Conservation (phyloP, 2,797 vertebrate genomes). For the Microctenopoma lineatum region DNA sequence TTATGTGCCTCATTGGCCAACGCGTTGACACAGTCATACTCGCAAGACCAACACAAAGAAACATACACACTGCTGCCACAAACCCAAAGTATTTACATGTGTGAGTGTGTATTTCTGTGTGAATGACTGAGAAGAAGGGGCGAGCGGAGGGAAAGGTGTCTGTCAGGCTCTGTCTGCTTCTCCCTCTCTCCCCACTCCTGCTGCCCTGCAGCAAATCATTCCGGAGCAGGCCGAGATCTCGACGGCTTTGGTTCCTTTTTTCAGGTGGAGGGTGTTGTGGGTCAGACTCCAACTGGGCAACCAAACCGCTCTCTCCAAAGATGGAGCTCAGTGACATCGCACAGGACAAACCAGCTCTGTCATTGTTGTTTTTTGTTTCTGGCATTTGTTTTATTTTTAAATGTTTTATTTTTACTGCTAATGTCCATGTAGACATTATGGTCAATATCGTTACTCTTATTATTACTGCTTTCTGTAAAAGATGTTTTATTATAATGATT, state of each 20-base stretch:
- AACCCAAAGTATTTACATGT: constrained; percentile 84
- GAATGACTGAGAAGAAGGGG: constrained; percentile 23
- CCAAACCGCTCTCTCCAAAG: constrained; percentile 64
- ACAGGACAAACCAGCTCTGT: constrained; percentile 82
- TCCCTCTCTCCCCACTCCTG: constrained; percentile 31
- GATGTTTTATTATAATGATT: constrained; percentile 81
- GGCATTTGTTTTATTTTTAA: constrained; percentile 39
- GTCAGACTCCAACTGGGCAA: constrained; percentile 56
- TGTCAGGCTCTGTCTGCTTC: constrained; percentile 48
- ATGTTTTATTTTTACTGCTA: constrained; percentile 78
- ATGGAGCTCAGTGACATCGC: constrained; percentile 74
- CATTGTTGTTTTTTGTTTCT: constrained; percentile 32
- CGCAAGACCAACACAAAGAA: constrained; percentile 52
- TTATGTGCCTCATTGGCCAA: constrained; percentile 69
- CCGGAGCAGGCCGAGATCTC: constrained; percentile 77
- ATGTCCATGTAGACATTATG: constrained; percentile 87
- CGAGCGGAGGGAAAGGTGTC: constrained; percentile 36
- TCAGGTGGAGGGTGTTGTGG: constrained; percentile 45
- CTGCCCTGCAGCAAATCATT: constrained; percentile 74
- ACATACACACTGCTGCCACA: constrained; percentile 69
- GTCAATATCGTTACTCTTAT: constrained; percentile 89
- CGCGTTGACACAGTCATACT: constrained; percentile 65
- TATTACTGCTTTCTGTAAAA: constrained; percentile 87
- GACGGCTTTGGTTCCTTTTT: constrained; percentile 34
- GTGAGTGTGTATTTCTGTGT: constrained; percentile 3